Conservation (phyloP, 2,888 invertebrate species). For the Asteroscopus sphinx region DNA sequence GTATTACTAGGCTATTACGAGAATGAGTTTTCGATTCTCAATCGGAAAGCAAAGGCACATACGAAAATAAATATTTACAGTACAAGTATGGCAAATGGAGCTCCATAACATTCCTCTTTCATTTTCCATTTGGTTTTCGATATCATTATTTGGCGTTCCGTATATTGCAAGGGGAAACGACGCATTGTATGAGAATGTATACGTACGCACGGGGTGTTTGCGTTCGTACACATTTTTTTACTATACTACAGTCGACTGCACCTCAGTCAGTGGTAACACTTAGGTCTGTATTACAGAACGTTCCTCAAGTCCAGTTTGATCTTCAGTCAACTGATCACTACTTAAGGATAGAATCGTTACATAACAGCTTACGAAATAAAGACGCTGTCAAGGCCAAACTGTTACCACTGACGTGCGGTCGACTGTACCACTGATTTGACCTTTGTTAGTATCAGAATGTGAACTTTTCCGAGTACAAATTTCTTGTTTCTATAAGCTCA, state of each 20-base stretch:
- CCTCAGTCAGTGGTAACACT: too few relatives aligned
- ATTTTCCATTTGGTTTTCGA: constrained; percentile 34
- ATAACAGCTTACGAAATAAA: too few relatives aligned
- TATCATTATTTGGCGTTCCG: constrained; percentile 25
- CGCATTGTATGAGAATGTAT: constrained; percentile 25
- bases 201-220: constrained; percentile 2
- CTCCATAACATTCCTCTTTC: constrained; percentile 15
- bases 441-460: not conserved
- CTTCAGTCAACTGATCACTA: too few relatives aligned
- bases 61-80: constrained; percentile 38
- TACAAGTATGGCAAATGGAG: constrained; percentile 25
- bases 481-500: too few relatives aligned
- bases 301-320: too few relatives aligned
- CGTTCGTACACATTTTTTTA: not conserved
- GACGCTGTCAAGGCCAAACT: too few relatives aligned
- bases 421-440: constrained; percentile 25
- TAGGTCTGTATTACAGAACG: too few relatives aligned
- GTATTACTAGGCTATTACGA: constrained; percentile 21
- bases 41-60: constrained; percentile 28
- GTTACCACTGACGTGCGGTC: too few relatives aligned
- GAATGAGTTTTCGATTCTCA: constrained; percentile 37
- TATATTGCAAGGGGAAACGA: constrained; percentile 11
- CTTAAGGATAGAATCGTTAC: too few relatives aligned
- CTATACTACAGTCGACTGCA: too few relatives aligned
- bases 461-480: too few relatives aligned